Percentiles rank a stretch among this genome's conserved stretches.
Conservation (phyloP, 1,140 invertebrate genomes). For the Glomeris maerens region DNA sequence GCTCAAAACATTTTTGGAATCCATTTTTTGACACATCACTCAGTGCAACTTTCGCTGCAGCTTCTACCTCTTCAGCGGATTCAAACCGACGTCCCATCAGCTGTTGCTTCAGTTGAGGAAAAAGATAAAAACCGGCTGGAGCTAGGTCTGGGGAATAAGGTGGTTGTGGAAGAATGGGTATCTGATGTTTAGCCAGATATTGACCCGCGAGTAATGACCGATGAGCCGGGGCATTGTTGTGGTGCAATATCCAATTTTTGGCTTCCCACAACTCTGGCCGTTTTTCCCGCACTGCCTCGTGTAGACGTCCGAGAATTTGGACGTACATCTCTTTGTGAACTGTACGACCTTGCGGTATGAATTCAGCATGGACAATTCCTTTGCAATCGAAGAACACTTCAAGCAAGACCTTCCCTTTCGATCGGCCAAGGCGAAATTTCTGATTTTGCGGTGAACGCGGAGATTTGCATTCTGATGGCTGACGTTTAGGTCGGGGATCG, state of each 20-base stretch:
- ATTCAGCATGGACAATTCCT: slow-evolving; percentile 24
- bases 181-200: slow-evolving; percentile 20
- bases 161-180: slow-evolving; percentile 19
- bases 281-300: neutral
- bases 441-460: neutral
- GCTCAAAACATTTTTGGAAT: too few species aligned
- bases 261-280: slow-evolving; percentile 13
- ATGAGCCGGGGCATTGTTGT: slow-evolving; percentile 25
- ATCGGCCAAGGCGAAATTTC: slow-evolving; percentile 13
- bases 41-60: too few species aligned
- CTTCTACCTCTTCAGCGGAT: too few species aligned
- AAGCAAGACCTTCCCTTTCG: slow-evolving; percentile 24
- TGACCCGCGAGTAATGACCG: slow-evolving; percentile 16
- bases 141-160: slow-evolving; percentile 24
- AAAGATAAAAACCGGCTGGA: neutral
- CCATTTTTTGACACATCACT: too few species aligned
- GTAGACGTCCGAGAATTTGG: neutral
- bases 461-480: neutral
- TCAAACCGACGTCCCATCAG: too few species aligned
- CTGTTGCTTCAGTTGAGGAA: neutral
- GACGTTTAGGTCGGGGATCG: neutral
- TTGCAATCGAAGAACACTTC: slow-evolving; percentile 23
- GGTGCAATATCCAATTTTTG: slow-evolving; percentile 22
- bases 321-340: slow-evolving; percentile 12
- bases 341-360: slow-evolving; percentile 20